Conservation (phyloP, 2,888 invertebrate species). For the Euzetes globulus region DNA sequence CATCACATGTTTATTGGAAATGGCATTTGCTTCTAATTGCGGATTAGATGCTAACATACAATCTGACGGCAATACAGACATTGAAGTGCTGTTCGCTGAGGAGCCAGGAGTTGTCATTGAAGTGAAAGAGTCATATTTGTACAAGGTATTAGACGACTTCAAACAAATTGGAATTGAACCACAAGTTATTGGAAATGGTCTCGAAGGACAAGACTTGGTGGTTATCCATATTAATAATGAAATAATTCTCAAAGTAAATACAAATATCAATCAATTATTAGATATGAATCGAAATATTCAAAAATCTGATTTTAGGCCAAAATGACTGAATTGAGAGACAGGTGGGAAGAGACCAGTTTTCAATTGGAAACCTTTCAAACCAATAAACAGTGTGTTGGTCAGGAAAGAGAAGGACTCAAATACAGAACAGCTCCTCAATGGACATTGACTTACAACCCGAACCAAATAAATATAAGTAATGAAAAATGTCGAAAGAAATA, state of each 20-base stretch:
- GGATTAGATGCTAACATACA: conserved; percentile 55
- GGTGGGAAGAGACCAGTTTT: conserved; percentile 95
- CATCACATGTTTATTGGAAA: conserved; percentile 79
- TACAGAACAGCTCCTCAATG: conserved; percentile 65
- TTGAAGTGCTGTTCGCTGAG: conserved; percentile 70
- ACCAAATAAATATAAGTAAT: conserved; percentile 36
- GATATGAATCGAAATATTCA: too few relatives aligned
- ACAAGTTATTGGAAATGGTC: conserved; percentile 57
- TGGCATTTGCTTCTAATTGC: conserved; percentile 87
- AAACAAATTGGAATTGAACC: conserved; percentile 57
- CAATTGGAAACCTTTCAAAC: conserved; percentile 77
- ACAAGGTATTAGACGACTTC: conserved; percentile 58
- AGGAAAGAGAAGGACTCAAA: conserved; percentile 66
- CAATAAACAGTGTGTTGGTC: conserved; percentile 64
- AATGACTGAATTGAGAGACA: conserved; percentile 62
- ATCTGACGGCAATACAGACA: conserved; percentile 35
- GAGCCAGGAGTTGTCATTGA: conserved; percentile 80
- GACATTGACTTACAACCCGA: conserved; percentile 56
- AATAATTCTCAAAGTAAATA: conserved; percentile 54
- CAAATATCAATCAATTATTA: too few relatives aligned
- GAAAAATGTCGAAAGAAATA: background rate
- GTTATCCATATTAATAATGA: conserved; percentile 56
- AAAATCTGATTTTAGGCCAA: conserved; percentile 45
- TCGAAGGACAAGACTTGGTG: conserved; percentile 9
- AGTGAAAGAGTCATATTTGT: conserved; percentile 54